Base-by-base conservation (phyloP, 1,140 invertebrate species). In the Nasonia giraulti region DNA sequence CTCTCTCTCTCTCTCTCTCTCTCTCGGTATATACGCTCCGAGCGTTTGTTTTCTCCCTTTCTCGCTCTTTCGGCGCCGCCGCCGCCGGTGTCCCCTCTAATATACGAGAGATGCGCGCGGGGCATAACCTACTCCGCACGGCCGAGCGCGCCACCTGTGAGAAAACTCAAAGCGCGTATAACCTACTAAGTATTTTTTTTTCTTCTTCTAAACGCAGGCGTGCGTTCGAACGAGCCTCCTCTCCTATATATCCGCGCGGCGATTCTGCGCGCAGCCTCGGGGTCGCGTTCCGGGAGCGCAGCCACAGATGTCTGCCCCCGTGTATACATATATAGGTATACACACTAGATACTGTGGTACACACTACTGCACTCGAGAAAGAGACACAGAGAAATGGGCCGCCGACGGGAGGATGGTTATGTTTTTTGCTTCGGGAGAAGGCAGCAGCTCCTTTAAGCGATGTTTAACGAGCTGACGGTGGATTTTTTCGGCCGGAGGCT, bases 1-100 rank as follows among this genome's bases (percentile, higher is more conserved):
- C 27, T 27, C 27, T 27, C 27, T 27, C 27, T 27, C 27, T 27
- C 27, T 27, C 27, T 27, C 27, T 27, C 27, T 27, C 27, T 47
- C 20, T 17, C 23, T 66, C 74, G 12, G n/a, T 44, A 44, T 44
- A 44, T 44, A 8, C 8, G 10, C 7, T 44, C 40, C 40, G 40
- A 79, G 82, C 87, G 86, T 89, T 89, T 88, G 87, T 76, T 76
- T 76, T 76, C 74, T 76, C 37, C 74, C 74, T 76, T 76, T 76
- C 74, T 76, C 74, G 37, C 74, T 76, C 74, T 76, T 27, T 27
- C 68, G n/a, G n/a, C n/a, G n/a, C n/a, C 27, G 27, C 27, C 27
- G 68, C 68, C 23, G 27, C 33, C 33, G 33, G 33, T 37, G 23
- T 44, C 31, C n/a, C n/a, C n/a, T n/a, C n/a, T n/a, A n/a, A 20